Conservation (phyloP, 2,888 invertebrate genomes). For the Drosophila mimetica region DNA sequence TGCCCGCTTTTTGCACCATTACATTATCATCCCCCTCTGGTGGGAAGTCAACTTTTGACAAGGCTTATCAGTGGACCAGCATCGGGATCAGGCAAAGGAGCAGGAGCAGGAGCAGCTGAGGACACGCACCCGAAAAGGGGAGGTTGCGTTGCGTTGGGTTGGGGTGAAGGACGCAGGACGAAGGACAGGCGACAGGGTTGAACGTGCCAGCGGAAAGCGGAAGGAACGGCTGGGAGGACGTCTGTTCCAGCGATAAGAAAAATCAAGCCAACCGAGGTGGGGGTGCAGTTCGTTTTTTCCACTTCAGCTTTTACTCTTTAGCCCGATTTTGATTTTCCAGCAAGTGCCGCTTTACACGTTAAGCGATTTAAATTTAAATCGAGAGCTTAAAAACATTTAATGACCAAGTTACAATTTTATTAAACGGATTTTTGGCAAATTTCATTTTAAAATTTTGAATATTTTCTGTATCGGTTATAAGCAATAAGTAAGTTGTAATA, state of each 20-base stretch:
- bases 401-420: not conserved
- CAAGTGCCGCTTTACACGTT: conserved; percentile 18
- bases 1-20: conserved; percentile 23
- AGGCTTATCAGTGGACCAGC: conserved; percentile 60
- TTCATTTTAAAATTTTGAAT: too few species aligned
- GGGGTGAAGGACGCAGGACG: conserved; percentile 8
- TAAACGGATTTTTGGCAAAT: not conserved
- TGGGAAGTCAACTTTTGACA: conserved; percentile 50
- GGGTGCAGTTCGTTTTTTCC: not conserved
- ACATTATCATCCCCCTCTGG: conserved; percentile 28
- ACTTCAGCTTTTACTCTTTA: conserved; percentile 4
- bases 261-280: conserved; percentile 23
- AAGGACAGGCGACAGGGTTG: conserved; percentile 18
- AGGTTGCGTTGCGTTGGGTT: not conserved
- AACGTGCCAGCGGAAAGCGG: conserved; percentile 15
- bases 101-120: conserved; percentile 45
- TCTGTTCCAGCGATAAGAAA: conserved; percentile 42
- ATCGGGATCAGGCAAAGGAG: conserved; percentile 24
- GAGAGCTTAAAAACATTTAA: conserved; percentile 6
- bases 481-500: too few species aligned
- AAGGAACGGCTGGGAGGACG: conserved; percentile 14
- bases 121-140: conserved; percentile 36
- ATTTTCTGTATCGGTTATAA: too few species aligned
- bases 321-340: conserved; percentile 27
- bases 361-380: conserved; percentile 19